Evolutionary conservation across 2,888 invertebrate species (phyloP).

Genomic region (Homarus gammarus): DNA sequence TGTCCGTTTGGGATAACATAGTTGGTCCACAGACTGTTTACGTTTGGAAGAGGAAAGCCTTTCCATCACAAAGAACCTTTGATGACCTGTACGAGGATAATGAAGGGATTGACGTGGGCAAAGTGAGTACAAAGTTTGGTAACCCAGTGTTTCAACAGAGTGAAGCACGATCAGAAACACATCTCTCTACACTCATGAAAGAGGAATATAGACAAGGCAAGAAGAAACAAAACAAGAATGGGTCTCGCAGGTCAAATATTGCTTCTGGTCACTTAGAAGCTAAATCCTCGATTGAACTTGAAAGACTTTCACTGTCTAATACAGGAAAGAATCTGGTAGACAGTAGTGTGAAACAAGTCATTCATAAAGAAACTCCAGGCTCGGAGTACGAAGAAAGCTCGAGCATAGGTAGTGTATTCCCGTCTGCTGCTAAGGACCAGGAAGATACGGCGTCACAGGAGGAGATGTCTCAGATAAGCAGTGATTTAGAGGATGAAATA

Average conservation of each 20-base stretch:
- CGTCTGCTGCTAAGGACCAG: background rate
- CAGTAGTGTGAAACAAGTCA: background rate
- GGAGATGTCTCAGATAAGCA: background rate
- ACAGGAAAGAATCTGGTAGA: background rate
- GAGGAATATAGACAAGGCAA: background rate
- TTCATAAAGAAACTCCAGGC: no score
- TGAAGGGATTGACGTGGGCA: constrained; percentile 37
- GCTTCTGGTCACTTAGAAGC: constrained; percentile 30
- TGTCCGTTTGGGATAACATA: constrained; percentile 75
- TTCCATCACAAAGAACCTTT: constrained; percentile 66
- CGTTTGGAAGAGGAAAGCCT: constrained; percentile 74
- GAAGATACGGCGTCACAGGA: background rate
- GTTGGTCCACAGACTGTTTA: constrained; percentile 74
- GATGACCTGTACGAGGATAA: constrained; percentile 48
- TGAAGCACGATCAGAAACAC: background rate
- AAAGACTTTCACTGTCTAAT: background rate
- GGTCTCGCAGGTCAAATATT: constrained; percentile 21
- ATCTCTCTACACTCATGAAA: background rate
- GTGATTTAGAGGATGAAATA: background rate
- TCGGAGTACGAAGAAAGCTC: no score
- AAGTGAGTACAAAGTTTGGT: constrained; percentile 29
- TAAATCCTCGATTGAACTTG: constrained; percentile 19
- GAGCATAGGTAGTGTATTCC: no score
- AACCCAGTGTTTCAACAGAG: background rate
- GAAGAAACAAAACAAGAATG: background rate